Base-by-base conservation (phyloP, 2,888 invertebrate genomes). In the Synergus itoensis region DNA sequence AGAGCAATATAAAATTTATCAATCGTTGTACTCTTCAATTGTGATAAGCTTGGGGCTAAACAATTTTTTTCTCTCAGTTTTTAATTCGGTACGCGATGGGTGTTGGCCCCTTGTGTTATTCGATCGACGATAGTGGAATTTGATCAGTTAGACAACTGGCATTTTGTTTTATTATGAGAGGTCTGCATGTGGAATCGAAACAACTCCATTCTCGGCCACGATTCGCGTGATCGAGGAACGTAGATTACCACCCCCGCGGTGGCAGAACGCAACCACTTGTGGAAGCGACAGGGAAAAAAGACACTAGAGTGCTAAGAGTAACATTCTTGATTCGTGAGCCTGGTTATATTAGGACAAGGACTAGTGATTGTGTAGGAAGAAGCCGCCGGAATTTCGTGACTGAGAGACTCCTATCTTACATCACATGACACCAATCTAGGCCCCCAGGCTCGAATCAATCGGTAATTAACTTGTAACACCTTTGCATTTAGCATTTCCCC, bases 211-310 rank as follows among this genome's bases (percentile, higher is more conserved):
- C 48, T 73, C 18, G 45, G 9, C 67, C 48, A 57, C 45, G 80
- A 45, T 57, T 79, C 57, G 79, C 77, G 79, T 81, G 81, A 45
- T 60, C 45, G 64, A 18, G 41, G 77, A 28, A 57, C 60, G 76
- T 81, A 62, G 40, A 75, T 76, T 64, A 78, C 60, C 53, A 57
- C 43, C 43, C 78, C 60, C 69, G 48, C 45, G 76, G 75, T 73
- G 84, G 82, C 82, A 86, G 87, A 86, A 82, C 89, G 87, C 90
- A 90, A 91, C 91, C 91, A 91, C 91, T 90, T 91, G 91, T 91
- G 88, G 91, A 88, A 83, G 89, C 84, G 79, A 78, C 82, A 78
- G 40, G 53, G 21, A 45, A 73, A 53, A 73, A 73, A 73, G 73
- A 62, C 28, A 62, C 62, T 62, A 21, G 28, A 62, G 53, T 16